Evolutionary conservation across 1,140 invertebrate genomes (phyloP).

Genomic region (Zaprionus lachaisei): DNA sequence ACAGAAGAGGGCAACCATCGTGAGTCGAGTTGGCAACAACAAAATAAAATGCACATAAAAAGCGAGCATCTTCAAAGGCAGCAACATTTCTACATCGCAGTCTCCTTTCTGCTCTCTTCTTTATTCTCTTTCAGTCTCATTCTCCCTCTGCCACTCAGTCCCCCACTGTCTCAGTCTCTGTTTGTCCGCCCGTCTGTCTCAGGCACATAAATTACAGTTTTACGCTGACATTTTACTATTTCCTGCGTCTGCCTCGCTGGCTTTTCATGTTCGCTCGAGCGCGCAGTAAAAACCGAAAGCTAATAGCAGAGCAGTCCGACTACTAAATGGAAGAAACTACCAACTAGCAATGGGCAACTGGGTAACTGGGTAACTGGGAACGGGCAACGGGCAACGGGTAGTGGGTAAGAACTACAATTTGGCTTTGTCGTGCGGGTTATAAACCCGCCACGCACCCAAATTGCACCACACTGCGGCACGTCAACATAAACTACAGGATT

Average conservation of each 20-base stretch:
- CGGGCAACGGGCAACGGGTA: conserved; percentile 11
- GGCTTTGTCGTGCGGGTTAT: conserved; percentile 61
- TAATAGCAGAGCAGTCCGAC: conserved; percentile 70
- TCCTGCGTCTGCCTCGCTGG: conserved; percentile 59
- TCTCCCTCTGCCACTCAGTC: conserved; percentile 7
- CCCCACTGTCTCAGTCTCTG: conserved; percentile 53
- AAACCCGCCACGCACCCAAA: conserved; percentile 47
- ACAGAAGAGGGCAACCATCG: conserved; percentile 16
- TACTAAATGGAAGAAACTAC: conserved; percentile 27
- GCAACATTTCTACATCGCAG: background rate
- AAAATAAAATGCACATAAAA: conserved; percentile 76
- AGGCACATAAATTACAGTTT: conserved; percentile 81
- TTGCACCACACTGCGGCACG: conserved; percentile 56
- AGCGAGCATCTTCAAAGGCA: conserved; percentile 27
- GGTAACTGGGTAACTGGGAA: conserved; percentile 14
- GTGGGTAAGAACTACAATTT: conserved; percentile 51
- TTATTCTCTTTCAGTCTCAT: background rate
- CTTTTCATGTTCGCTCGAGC: conserved; percentile 70
- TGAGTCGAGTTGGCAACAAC: conserved; percentile 35
- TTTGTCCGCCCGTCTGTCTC: conserved; percentile 48
- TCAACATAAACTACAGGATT: conserved; percentile 71
- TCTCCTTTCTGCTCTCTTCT: conserved; percentile 3
- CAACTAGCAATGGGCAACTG: conserved; percentile 19
- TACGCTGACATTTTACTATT: conserved; percentile 83
- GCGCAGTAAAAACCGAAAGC: conserved; percentile 77